Evolutionary conservation across 1,140 invertebrate genomes (phyloP).

Genomic region (Phortica variegata): DNA sequence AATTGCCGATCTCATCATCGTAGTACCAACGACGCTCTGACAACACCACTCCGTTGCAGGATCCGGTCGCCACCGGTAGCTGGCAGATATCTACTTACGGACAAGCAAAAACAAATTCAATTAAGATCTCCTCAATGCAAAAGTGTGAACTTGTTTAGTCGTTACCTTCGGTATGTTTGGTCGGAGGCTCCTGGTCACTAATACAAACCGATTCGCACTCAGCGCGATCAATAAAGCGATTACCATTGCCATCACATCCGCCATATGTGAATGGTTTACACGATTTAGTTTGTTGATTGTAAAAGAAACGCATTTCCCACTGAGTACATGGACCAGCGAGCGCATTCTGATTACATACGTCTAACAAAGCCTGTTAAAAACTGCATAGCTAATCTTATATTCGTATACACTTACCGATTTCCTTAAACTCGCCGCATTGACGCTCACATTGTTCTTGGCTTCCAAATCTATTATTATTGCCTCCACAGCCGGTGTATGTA

Average conservation of each 20-base stretch:
- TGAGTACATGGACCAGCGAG: conserved; percentile 70
- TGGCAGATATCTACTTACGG: conserved; percentile 62
- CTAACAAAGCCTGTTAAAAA: conserved; percentile 51
- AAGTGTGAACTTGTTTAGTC: too few species aligned
- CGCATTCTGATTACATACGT: conserved; percentile 64
- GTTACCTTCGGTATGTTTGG: too few species aligned
- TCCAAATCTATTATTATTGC: conserved; percentile 80
- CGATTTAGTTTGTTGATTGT: conserved; percentile 59
- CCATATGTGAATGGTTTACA: conserved; percentile 77
- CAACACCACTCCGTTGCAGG: conserved; percentile 65
- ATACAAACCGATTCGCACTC: conserved; percentile 72
- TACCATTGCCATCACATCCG: conserved; percentile 84
- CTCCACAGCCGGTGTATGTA: conserved; percentile 78
- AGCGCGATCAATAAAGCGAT: conserved; percentile 71
- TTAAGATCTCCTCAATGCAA: too few species aligned
- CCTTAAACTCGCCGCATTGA: conserved; percentile 71
- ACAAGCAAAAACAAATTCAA: too few species aligned
- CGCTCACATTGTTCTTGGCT: conserved; percentile 80
- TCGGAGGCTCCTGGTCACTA: conserved; percentile 37
- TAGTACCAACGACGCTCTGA: conserved; percentile 76
- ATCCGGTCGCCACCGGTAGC: conserved; percentile 70
- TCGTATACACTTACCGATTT: conserved; percentile 63
- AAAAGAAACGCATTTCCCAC: conserved; percentile 68
- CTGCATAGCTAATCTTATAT: background rate
- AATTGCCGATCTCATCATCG: conserved; percentile 70